Evolutionary conservation across 1,140 invertebrate genomes (phyloP).

Genomic region (Delia radicum): DNA sequence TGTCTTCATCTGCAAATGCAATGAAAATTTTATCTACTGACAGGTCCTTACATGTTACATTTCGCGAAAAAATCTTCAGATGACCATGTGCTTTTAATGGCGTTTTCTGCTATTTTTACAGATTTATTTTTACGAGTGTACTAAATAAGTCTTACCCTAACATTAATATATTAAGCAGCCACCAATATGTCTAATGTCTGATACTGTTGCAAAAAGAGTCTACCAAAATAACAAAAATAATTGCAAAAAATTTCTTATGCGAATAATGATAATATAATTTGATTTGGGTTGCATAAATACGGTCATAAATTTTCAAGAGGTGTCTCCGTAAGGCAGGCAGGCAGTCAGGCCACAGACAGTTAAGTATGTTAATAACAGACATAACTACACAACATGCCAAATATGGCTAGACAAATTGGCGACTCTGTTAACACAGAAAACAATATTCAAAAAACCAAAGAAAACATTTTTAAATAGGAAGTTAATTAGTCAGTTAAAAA

Average conservation of each 20-base stretch:
- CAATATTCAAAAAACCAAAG: neutral
- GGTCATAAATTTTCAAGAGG: neutral
- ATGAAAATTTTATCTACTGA: no score
- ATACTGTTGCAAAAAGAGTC: no score
- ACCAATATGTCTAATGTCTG: neutral
- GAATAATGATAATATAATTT: neutral
- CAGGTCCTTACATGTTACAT: no score
- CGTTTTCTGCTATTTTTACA: no score
- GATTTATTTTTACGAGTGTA: no score
- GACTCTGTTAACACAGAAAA: neutral
- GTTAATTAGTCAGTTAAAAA: slow-evolving; percentile 9
- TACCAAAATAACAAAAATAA: neutral
- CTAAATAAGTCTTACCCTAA: no score
- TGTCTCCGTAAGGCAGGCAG: neutral
- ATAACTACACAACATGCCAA: neutral
- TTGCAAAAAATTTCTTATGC: neutral
- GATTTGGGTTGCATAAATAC: neutral
- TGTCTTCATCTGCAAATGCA: no score
- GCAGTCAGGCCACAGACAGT: neutral
- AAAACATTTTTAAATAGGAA: slow-evolving; percentile 11
- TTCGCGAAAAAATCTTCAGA: no score
- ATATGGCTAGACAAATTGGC: slow-evolving; percentile 12
- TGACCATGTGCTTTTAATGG: no score
- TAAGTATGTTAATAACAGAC: neutral
- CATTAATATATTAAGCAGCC: no score